These are phyloP conservation scores for Tapirus terrestris DNA, from an alignment of 2,113 vertebrate species.

Conservation along the genomic window DNA sequence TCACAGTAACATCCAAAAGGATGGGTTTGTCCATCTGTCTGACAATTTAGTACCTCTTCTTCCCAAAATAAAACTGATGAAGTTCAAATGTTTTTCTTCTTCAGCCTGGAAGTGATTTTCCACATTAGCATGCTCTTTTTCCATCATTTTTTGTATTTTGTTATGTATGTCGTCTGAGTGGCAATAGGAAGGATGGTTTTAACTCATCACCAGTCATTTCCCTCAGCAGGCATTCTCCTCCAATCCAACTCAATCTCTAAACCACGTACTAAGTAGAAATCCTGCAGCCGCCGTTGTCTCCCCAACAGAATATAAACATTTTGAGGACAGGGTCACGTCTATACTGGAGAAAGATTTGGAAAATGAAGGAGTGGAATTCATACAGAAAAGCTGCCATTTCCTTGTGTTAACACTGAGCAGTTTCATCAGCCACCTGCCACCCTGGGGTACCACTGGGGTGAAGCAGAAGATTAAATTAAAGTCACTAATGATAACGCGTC, in stretches of 20 bases:
- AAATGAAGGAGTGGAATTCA: background rate
- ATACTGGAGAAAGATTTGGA: background rate
- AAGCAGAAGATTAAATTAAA: background rate
- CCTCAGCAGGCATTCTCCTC: background rate
- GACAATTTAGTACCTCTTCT: background rate
- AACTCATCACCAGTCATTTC: no score
- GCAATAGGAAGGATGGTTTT: background rate
- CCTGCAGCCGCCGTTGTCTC: background rate
- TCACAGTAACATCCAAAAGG: background rate
- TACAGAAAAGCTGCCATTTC: background rate
- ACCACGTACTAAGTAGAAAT: background rate
- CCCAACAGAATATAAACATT: background rate
- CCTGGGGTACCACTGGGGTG: rapidly evolving
- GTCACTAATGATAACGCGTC: background rate
- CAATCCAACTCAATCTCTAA: rapidly evolving
- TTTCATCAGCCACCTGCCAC: background rate
- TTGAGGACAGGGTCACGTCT: background rate
- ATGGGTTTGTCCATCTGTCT: background rate
- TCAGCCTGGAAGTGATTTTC: background rate
- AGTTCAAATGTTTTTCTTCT: background rate
- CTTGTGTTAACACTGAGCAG: rapidly evolving
- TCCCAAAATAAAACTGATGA: background rate
- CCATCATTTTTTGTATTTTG: rapidly evolving
- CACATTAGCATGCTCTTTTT: no score
- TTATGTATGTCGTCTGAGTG: background rate